These are phyloP conservation scores for Papilio glaucus DNA, from an alignment of 1,140 invertebrate genomes.

Conservation along the genomic window DNA sequence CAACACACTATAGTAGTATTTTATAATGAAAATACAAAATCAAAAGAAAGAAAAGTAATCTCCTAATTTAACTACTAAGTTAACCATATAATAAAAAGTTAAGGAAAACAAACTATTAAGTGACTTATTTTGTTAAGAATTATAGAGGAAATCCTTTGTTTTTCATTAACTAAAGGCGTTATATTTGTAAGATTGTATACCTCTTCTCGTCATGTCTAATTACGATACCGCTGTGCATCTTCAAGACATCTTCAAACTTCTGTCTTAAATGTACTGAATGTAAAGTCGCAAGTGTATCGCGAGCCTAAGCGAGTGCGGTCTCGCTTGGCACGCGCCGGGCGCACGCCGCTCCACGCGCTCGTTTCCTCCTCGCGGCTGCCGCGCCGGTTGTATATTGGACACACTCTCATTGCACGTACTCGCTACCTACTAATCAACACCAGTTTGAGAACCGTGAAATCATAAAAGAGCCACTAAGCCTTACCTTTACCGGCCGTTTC, in stretches of 20 bases:
- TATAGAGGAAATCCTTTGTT: too few relatives aligned
- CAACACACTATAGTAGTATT: background rate
- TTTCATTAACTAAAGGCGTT: too few relatives aligned
- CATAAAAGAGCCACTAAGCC: constrained; percentile 25
- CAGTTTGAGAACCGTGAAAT: constrained; percentile 32
- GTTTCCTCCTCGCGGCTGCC: constrained; percentile 42
- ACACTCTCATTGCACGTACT: constrained; percentile 40
- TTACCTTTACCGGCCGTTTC: background rate
- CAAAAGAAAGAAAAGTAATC: too few relatives aligned
- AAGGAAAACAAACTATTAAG: too few relatives aligned
- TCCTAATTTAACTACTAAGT: too few relatives aligned
- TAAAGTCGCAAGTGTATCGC: background rate
- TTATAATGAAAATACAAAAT: background rate
- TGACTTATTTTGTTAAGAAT: too few relatives aligned
- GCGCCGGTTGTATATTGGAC: constrained; percentile 42
- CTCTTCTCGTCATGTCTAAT: too few relatives aligned
- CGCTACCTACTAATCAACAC: constrained; percentile 1
- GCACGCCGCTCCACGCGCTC: constrained; percentile 38
- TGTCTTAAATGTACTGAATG: too few relatives aligned
- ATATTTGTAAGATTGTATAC: too few relatives aligned
- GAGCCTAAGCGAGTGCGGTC: constrained; percentile 7
- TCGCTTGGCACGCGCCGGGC: constrained; percentile 60
- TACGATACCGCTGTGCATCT: too few relatives aligned
- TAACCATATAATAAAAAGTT: too few relatives aligned
- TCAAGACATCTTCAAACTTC: too few relatives aligned